Conservation (phyloP, 2,888 invertebrate genomes). For the Pegoplata infirma region DNA sequence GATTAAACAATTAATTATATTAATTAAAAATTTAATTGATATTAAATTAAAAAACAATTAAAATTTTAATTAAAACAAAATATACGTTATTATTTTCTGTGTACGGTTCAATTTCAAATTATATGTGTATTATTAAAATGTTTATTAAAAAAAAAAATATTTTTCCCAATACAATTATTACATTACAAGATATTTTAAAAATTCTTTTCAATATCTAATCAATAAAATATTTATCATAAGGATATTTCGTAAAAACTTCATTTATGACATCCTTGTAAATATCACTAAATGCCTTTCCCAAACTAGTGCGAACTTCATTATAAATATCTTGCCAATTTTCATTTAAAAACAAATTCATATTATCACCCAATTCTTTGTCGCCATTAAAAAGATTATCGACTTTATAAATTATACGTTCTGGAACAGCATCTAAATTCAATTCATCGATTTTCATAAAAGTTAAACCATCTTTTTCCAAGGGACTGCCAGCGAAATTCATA, state of each 20-base stretch:
- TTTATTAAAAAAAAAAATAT: no score
- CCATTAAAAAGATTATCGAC: slow-evolving; percentile 78
- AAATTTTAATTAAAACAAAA: no score
- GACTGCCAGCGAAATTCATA: slow-evolving; percentile 57
- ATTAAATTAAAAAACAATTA: no score
- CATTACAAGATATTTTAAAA: no score
- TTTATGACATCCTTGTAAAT: slow-evolving; percentile 73
- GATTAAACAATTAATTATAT: no score
- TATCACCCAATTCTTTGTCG: slow-evolving; percentile 77
- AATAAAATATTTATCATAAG: slow-evolving; percentile 63
- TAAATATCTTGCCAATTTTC: slow-evolving; percentile 77
- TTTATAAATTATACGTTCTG: slow-evolving; percentile 65
- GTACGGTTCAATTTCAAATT: no score
- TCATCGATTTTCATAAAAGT: slow-evolving; percentile 64
- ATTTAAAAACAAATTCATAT: slow-evolving; percentile 78
- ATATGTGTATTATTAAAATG: no score
- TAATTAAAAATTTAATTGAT: no score
- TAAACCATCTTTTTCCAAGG: slow-evolving; percentile 58
- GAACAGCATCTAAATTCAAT: slow-evolving; percentile 48
- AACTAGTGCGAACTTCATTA: slow-evolving; percentile 58
- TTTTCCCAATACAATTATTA: no score
- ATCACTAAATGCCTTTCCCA: slow-evolving; percentile 69
- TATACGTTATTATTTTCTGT: no score
- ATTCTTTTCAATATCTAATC: no score
- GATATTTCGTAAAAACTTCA: slow-evolving; percentile 74